Base-by-base conservation (phyloP, 1,140 invertebrate genomes). In the Brachionus calyciflorus region DNA sequence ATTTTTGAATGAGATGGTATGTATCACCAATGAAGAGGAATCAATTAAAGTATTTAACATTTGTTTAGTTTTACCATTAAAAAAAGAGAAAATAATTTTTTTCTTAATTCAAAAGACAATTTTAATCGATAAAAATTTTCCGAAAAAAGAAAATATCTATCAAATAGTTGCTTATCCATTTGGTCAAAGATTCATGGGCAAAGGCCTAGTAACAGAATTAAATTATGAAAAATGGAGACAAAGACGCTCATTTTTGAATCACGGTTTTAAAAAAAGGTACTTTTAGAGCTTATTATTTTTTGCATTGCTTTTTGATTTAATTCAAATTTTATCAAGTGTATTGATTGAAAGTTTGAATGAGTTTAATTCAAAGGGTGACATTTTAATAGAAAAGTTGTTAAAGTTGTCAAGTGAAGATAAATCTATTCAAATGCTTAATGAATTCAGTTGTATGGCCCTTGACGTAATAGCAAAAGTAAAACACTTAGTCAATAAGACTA, bases 141-240 rank as follows among this genome's bases (percentile, higher is more conserved):
- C 55, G 1, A 60, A 60, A 60, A 60, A 37, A 33, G 17, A 28
- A 17, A 30, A 60, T 37, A 46, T 51, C 9, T 70, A 70, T 19
- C 28, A 51, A 14, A 48, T 48, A 21, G 24, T 70, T 30, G 65
- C 37, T 0, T 70, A 19, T 48, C 65, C 65, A 33, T 49, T 70
- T n/a, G 48, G 48, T 24, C 37, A 70, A 14, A 40, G 65, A 14
- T 70, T 70, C 46, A 19, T 70, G 37, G 65, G 65, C 0, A 7
- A 17, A n/a, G 65, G 65, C 14, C 24, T 70, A 1, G 37, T 70
- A n/a, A 48, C 40, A n/a, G 48, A 48, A 48, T 21, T 70, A 17
- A 19, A 70, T 51, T 19, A 46, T 24, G 40, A 70, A 51, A 70
- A 33, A 48, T 70, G 65, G 65, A 70, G 48, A 51, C 14, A 46